Percentiles rank a stretch among this genome's conserved stretches.
Evolutionary conservation across 2,888 invertebrate species (phyloP).

Genomic region (Aphodius sticticus): DNA sequence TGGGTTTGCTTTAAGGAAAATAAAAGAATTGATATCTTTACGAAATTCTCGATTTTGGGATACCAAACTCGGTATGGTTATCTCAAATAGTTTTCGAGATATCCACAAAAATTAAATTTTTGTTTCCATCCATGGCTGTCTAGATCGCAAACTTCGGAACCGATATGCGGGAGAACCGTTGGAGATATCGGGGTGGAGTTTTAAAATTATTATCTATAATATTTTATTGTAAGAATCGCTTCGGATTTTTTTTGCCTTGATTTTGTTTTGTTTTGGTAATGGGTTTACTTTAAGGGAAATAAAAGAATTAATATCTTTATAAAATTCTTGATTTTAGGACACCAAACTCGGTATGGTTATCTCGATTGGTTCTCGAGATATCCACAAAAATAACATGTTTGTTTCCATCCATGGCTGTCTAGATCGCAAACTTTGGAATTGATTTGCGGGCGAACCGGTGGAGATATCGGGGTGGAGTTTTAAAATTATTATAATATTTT

Average conservation of each 20-base stretch:
- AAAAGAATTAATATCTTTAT: background rate
- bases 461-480: conserved; percentile 4
- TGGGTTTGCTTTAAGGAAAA: background rate
- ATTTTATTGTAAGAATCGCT: background rate
- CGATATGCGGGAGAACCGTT: background rate
- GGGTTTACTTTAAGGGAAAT: background rate
- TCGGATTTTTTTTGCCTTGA: background rate
- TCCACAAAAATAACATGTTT: background rate
- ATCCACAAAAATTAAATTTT: background rate
- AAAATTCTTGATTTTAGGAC: background rate
- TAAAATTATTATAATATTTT: no score
- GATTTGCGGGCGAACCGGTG: background rate
- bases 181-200: background rate
- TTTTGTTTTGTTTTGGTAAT: background rate
- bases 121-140: background rate
- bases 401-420: background rate
- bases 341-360: background rate
- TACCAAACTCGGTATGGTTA: background rate
- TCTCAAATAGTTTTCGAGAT: background rate
- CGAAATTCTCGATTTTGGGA: background rate
- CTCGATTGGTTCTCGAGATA: background rate
- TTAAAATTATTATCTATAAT: background rate
- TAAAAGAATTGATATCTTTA: background rate
- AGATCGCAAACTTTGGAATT: background rate
- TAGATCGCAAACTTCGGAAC: background rate